Evolutionary conservation across 2,797 vertebrate species (phyloP).

Genomic region (Sciaenops ocellatus): DNA sequence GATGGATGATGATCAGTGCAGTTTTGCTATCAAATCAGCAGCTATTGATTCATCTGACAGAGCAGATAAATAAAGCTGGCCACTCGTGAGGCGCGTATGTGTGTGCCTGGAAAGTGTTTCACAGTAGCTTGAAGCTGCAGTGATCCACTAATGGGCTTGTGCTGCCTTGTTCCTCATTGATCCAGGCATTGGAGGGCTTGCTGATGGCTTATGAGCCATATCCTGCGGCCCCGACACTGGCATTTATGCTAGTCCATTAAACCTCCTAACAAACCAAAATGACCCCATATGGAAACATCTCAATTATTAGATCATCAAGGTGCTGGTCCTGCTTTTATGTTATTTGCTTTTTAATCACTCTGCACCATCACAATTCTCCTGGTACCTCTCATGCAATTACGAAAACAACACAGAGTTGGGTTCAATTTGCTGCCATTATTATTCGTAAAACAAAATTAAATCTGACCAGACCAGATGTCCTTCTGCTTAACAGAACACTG

Average conservation of each 20-base stretch:
- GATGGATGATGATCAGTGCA: conserved; percentile 60
- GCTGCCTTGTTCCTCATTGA: conserved; percentile 77
- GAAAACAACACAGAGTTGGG: conserved; percentile 27
- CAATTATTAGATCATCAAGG: conserved; percentile 66
- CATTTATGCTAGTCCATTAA: conserved; percentile 72
- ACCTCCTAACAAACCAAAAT: conserved; percentile 60
- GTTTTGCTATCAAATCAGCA: conserved; percentile 77
- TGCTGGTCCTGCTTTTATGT: conserved; percentile 30
- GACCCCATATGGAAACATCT: conserved; percentile 57
- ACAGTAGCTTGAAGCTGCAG: conserved; percentile 65
- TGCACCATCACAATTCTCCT: neutral
- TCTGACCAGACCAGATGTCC: conserved; percentile 46
- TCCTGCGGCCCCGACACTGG: conserved; percentile 47
- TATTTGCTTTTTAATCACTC: conserved; percentile 49
- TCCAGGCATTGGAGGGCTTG: conserved; percentile 61
- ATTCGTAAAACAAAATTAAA: conserved; percentile 55
- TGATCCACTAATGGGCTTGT: conserved; percentile 78
- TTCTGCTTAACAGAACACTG: conserved; percentile 42
- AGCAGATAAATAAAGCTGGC: conserved; percentile 75
- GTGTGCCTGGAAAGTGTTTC: conserved; percentile 48
- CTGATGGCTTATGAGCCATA: conserved; percentile 71
- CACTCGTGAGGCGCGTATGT: conserved; percentile 21
- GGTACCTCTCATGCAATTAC: conserved; percentile 27
- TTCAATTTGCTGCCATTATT: conserved; percentile 45
- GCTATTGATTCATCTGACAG: conserved; percentile 82